phyloP scores from a whole-genome alignment of 2,888 invertebrate species.

The Bimastos eiseni region DNA sequence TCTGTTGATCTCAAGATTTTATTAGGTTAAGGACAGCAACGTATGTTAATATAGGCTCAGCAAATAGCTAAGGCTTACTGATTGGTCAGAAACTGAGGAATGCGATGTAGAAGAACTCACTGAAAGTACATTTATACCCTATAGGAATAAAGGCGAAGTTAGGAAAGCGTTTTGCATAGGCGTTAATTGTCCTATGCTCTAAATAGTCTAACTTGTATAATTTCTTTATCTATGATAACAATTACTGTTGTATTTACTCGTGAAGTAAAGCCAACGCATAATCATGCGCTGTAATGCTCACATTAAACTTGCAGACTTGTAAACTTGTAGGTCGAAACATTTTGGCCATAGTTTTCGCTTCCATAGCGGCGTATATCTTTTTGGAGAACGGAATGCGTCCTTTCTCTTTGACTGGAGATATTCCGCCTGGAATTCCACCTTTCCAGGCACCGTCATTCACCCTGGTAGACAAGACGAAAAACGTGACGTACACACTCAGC shows the following conservation, averaged over 20 bases:
- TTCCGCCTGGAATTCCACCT: constrained; percentile 42
- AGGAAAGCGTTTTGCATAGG: no score
- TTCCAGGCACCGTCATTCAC: constrained; percentile 39
- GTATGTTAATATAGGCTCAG: not conserved
- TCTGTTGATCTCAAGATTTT: not conserved
- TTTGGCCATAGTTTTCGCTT: constrained; percentile 43
- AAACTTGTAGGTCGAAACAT: constrained; percentile 45
- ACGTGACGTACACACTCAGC: constrained; percentile 31
- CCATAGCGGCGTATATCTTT: constrained; percentile 40
- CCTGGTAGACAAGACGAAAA: constrained; percentile 13
- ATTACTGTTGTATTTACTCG: not conserved
- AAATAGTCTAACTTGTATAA: not conserved
- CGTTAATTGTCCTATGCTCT: no score
- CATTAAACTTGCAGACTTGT: no score
- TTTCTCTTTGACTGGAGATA: constrained; percentile 42
- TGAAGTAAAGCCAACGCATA: not conserved
- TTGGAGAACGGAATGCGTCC: constrained; percentile 30
- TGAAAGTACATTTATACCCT: not conserved
- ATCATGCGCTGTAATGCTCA: not conserved
- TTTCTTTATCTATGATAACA: not conserved
- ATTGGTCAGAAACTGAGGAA: not conserved
- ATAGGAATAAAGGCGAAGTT: no score
- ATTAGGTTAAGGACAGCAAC: not conserved
- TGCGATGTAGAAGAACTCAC: not conserved
- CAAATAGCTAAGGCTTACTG: not conserved